Evolutionary conservation across 37 sponge, comb jelly and placozoan genomes (phyloP).

Genomic region (Corticium candelabrum): DNA sequence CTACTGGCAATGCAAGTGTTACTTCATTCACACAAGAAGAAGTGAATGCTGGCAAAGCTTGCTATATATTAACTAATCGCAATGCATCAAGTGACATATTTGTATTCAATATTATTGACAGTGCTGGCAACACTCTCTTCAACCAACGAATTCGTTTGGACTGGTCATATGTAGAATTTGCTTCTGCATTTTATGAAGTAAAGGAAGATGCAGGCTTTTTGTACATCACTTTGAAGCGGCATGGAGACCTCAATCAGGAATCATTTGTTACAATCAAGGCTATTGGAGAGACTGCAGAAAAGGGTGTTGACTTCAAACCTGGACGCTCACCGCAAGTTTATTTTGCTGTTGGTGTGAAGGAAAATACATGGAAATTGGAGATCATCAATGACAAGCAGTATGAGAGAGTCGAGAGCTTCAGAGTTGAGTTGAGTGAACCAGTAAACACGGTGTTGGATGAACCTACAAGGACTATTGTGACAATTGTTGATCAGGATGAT

Average conservation of each 20-base stretch:
- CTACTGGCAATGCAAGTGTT: not conserved
- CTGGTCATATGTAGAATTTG: not conserved
- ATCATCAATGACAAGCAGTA: not conserved
- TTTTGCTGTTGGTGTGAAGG: not conserved
- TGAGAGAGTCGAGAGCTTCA: not conserved
- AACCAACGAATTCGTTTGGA: not conserved
- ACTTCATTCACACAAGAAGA: not conserved
- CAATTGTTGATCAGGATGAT: not conserved
- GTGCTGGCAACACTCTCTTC: not conserved
- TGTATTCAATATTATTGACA: not conserved
- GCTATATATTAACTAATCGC: not conserved
- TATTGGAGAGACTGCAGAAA: not conserved
- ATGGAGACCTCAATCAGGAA: not conserved
- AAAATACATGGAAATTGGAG: not conserved
- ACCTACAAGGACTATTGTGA: not conserved
- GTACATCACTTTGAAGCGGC: not conserved
- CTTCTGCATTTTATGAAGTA: not conserved
- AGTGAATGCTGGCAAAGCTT: not conserved
- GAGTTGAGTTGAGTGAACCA: not conserved
- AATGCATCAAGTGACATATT: not conserved
- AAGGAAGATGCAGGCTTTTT: not conserved
- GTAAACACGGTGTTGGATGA: not conserved
- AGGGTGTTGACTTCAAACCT: not conserved
- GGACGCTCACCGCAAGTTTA: not conserved
- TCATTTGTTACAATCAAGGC: not conserved